phyloP scores from a whole-genome alignment of 1,140 invertebrate species.

The Diachasma alloeum region DNA sequence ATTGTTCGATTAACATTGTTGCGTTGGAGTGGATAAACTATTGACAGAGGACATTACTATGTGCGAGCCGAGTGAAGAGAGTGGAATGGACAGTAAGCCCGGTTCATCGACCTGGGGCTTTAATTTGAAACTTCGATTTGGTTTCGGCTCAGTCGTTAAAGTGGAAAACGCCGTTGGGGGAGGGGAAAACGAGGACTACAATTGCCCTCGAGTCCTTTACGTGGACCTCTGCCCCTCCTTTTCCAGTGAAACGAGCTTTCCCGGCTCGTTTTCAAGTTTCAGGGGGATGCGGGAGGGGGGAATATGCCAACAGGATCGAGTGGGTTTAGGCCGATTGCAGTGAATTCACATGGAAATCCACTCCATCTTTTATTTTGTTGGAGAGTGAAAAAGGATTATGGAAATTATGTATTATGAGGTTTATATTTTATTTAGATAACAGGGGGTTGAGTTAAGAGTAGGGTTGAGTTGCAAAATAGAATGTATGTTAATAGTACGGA shows the following conservation, averaged over 20 bases:
- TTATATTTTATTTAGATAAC: too few species aligned
- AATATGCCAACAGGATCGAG: neutral
- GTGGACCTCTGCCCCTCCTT: neutral
- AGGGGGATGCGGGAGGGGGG: neutral
- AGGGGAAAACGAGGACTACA: neutral
- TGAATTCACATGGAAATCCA: neutral
- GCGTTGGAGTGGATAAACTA: too few species aligned
- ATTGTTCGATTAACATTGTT: too few species aligned
- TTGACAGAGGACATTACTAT: neutral
- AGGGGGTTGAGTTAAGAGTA: too few species aligned
- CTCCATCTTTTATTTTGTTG: neutral
- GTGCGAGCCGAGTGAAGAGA: neutral
- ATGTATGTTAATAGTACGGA: too few species aligned
- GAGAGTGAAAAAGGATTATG: too few species aligned
- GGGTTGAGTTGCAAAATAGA: too few species aligned
- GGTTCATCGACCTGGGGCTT: constrained; percentile 47
- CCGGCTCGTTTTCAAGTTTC: neutral
- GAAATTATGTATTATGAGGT: too few species aligned
- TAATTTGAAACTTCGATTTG: constrained; percentile 60
- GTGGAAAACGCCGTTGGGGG: constrained; percentile 40
- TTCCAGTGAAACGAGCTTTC: neutral
- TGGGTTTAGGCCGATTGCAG: neutral
- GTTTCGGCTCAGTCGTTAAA: constrained; percentile 39
- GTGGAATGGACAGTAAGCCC: neutral
- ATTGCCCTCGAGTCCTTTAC: neutral